Evolutionary conservation across 2,113 vertebrate genomes (phyloP).

Genomic region (Tupaia chinensis): DNA sequence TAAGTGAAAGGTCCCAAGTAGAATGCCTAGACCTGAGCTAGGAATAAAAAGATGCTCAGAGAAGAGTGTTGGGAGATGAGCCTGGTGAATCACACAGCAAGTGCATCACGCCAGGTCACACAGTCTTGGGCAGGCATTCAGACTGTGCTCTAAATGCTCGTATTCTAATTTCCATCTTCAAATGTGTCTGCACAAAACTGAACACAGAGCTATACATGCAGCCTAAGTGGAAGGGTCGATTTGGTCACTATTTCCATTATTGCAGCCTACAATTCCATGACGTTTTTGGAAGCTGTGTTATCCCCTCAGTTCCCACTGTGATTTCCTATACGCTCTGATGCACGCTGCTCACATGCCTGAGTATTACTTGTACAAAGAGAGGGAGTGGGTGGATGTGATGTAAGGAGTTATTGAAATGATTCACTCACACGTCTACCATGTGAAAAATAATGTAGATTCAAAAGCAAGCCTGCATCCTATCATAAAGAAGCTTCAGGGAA

Average conservation of each 20-base stretch:
- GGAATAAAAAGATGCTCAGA: neutral
- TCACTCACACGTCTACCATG: conserved; percentile 55
- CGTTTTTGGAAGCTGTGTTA: neutral
- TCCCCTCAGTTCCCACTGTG: neutral
- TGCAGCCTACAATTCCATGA: no score
- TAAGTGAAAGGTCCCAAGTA: neutral
- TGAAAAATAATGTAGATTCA: conserved; percentile 60
- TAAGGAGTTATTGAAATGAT: conserved; percentile 73
- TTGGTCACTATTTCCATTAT: neutral
- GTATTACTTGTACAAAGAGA: conserved; percentile 53
- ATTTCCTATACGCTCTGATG: neutral
- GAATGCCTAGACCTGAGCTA: neutral
- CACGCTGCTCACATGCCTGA: neutral
- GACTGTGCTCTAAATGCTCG: neutral
- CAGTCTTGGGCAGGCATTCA: neutral
- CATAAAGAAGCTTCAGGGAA: neutral
- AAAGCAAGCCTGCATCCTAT: neutral
- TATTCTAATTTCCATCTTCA: neutral
- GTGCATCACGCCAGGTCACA: neutral
- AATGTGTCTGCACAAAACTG: neutral
- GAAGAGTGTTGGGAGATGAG: neutral
- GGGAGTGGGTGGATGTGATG: conserved; percentile 42
- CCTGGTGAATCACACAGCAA: neutral
- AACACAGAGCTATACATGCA: neutral
- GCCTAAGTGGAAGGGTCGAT: neutral